These are phyloP conservation scores for Microchirus variegatus DNA, from an alignment of 2,797 vertebrate genomes.

Conservation along the genomic window DNA sequence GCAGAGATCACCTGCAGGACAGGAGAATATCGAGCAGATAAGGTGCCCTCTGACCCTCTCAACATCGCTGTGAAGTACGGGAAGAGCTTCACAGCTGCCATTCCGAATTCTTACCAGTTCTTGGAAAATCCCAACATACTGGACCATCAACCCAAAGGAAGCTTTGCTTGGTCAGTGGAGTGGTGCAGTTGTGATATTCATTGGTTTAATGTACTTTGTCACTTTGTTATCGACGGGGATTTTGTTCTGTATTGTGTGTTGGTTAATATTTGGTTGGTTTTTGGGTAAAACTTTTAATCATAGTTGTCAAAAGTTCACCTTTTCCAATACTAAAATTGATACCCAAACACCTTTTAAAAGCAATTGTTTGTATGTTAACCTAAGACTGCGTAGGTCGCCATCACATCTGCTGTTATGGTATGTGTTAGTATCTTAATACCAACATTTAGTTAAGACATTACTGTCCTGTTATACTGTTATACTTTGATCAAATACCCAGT, in stretches of 20 bases:
- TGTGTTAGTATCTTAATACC: not conserved
- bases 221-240: too few species aligned
- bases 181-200: not conserved
- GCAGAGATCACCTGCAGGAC: slow-evolving; percentile 76
- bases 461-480: not conserved
- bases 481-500: not conserved
- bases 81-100: slow-evolving; percentile 55
- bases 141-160: slow-evolving; percentile 70
- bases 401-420: too few species aligned
- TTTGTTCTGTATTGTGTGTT: too few species aligned
- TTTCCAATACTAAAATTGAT: not conserved
- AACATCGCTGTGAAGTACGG: slow-evolving; percentile 74
- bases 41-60: slow-evolving; percentile 70
- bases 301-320: too few species aligned
- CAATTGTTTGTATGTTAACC: not conserved
- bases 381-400: too few species aligned
- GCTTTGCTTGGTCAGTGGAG: slow-evolving; percentile 81
- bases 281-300: too few species aligned
- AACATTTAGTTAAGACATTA: not conserved
- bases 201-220: too few species aligned
- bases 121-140: slow-evolving; percentile 76
- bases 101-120: slow-evolving; percentile 71
- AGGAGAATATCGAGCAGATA: slow-evolving; percentile 69
- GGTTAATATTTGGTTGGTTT: too few species aligned
- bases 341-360: not conserved